phyloP scores from a whole-genome alignment of 1,140 invertebrate species.

The Campoletis sonorensis region DNA sequence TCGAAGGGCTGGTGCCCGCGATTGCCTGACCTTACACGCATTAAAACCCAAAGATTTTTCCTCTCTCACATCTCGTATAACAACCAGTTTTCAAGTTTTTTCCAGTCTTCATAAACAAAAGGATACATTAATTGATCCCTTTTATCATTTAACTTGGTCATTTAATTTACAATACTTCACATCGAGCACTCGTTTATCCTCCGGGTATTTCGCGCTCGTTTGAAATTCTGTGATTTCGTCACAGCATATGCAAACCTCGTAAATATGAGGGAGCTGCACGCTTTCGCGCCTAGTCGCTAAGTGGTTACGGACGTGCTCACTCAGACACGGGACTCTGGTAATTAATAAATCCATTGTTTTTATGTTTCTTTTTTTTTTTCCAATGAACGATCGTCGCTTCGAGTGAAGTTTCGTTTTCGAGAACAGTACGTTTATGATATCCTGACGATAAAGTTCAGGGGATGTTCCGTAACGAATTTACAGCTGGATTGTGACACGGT shows the following conservation, averaged over 20 bases:
- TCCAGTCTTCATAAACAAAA: not conserved
- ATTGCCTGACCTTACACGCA: constrained; percentile 43
- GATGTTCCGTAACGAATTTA: not conserved
- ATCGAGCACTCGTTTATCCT: not conserved
- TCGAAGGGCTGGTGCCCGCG: constrained; percentile 65
- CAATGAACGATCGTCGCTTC: not conserved
- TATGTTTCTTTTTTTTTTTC: too few relatives aligned
- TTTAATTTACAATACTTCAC: not conserved
- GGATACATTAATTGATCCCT: not conserved
- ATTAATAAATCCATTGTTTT: not conserved
- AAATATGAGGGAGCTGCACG: not conserved
- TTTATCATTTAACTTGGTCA: not conserved
- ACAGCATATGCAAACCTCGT: constrained; percentile 26
- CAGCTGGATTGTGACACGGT: not conserved
- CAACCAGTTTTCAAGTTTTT: not conserved
- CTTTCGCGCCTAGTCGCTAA: not conserved
- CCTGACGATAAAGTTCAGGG: not conserved
- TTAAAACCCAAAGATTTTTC: constrained; percentile 28
- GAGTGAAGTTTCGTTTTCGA: not conserved
- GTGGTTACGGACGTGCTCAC: not conserved
- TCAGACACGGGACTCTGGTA: not conserved
- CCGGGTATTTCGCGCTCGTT: not conserved
- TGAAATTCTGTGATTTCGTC: constrained; percentile 29
- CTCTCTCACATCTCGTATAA: not conserved
- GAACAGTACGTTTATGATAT: not conserved